Evolutionary conservation across 92 coral and sea anemone species (phyloP), one percentile per base, ranked within the genome.

Genomic region (Siderastrea radians): DNA sequence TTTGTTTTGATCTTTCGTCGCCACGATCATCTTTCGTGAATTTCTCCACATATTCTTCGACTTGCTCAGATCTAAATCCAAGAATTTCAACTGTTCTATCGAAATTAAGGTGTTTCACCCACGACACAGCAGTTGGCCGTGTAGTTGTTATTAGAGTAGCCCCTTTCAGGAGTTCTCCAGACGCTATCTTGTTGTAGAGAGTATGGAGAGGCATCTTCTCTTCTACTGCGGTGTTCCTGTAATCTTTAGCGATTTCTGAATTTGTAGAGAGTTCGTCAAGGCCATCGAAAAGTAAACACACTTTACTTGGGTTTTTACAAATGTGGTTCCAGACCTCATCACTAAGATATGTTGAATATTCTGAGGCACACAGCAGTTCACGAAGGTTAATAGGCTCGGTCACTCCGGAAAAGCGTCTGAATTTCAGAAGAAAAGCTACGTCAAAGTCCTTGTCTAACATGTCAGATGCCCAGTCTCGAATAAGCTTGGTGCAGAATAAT

Each of bases 231-330:
- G 45, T 6, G 1, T 14, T 26, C 2, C 16, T 8, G 15, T 51
- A 74, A 44, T 89, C 84, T 0, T 52, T 51, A 5, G 46, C 65
- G 51, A 89, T 85, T 16, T 82, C 81, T 57, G 69, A 13, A 19
- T 48, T 53, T 10, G 19, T 15, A 68, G 49, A 8, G 3, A 83
- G 68, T 64, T 89, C 92, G 49, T 89, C 92, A 6, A 89, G 57
- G 15, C 92, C 92, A 65, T 89, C 92, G 26, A 89, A 89, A 47
- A 89, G 45, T 6, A 83, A 74, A 9, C 83, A 19, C 26, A 72
- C 62, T 48, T 26, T 26, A 26, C 38, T 26, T 26, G 38, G 38
- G 38, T 26, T 26, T 26, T 26, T 0, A 26, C 38, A 26, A 26
- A 26, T 26, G 38, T 26, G 38, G 38, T 26, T 26, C 38, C 38